phyloP scores from a whole-genome alignment of 64 coral and sea anemone species.

The Anthopleura sola region DNA sequence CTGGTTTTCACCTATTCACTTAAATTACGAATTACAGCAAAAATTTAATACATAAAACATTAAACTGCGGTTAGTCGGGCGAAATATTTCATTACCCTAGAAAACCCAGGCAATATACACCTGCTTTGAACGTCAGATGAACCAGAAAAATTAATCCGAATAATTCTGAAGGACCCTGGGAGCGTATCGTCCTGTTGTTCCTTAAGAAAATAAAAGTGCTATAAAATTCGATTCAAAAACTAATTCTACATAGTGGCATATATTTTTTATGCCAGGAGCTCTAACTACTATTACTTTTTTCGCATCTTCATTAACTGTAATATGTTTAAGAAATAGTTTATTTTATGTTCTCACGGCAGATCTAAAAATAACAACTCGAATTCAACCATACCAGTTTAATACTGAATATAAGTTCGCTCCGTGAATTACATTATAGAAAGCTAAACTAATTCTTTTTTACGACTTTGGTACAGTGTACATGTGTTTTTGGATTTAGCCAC shows the following conservation, averaged over 20 bases:
- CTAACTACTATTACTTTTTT: background rate
- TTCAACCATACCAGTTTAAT: background rate
- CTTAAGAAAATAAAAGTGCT: background rate
- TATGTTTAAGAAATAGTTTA: background rate
- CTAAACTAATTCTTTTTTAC: background rate
- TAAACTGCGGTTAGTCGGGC: background rate
- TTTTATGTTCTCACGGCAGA: background rate
- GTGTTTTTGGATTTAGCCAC: background rate
- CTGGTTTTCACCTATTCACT: background rate
- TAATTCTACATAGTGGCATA: background rate
- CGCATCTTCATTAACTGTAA: background rate
- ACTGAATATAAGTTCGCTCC: background rate
- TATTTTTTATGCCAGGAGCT: background rate
- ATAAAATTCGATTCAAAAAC: background rate
- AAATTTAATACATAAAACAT: background rate
- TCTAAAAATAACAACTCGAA: background rate
- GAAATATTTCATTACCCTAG: background rate
- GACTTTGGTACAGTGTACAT: background rate
- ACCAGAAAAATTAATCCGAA: background rate
- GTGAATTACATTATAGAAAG: background rate
- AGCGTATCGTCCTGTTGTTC: background rate
- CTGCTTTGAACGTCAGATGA: background rate
- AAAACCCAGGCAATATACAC: background rate
- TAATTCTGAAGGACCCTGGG: background rate
- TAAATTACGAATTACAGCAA: background rate